Conservation (phyloP, 2,797 vertebrate genomes). For the Sphaeramia orbicularis region DNA sequence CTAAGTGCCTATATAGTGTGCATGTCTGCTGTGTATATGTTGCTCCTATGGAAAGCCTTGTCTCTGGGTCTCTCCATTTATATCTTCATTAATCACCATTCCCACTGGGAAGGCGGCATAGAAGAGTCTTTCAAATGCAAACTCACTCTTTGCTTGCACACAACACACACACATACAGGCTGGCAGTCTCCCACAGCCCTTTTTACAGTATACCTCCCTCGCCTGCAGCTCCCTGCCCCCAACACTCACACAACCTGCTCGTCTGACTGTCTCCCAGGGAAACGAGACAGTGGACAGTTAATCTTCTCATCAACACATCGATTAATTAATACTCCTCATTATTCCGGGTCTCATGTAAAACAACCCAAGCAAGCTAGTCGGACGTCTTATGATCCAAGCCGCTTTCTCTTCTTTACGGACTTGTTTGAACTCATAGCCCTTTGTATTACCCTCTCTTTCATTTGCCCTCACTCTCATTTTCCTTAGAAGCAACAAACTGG, state of each 20-base stretch:
- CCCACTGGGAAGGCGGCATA: slow-evolving; percentile 63
- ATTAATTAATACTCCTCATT: slow-evolving; percentile 71
- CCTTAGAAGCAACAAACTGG: slow-evolving; percentile 57
- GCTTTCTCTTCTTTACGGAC: slow-evolving; percentile 33
- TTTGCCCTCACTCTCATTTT: slow-evolving; percentile 50
- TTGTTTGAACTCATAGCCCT: slow-evolving; percentile 54
- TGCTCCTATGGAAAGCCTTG: slow-evolving; percentile 61
- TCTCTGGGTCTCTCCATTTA: slow-evolving; percentile 68
- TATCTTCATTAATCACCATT: slow-evolving; percentile 79
- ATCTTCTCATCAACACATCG: slow-evolving; percentile 68
- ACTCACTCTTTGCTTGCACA: slow-evolving; percentile 43
- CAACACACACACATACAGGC: slow-evolving; percentile 34
- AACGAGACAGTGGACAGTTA: slow-evolving; percentile 66
- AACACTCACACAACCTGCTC: slow-evolving; percentile 44
- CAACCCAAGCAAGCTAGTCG: slow-evolving; percentile 30
- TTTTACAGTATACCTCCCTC: slow-evolving; percentile 60
- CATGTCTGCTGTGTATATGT: slow-evolving; percentile 35
- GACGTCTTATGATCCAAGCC: slow-evolving; percentile 33
- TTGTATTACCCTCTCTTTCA: slow-evolving; percentile 40
- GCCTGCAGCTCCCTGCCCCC: slow-evolving; percentile 39
- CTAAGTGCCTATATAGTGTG: slow-evolving; percentile 33
- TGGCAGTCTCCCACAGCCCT: slow-evolving; percentile 52
- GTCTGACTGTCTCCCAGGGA: slow-evolving; percentile 63
- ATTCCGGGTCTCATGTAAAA: slow-evolving; percentile 54
- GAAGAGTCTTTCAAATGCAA: slow-evolving; percentile 79